Conservation (phyloP, 2,888 invertebrate genomes). For the Phortica magna region DNA sequence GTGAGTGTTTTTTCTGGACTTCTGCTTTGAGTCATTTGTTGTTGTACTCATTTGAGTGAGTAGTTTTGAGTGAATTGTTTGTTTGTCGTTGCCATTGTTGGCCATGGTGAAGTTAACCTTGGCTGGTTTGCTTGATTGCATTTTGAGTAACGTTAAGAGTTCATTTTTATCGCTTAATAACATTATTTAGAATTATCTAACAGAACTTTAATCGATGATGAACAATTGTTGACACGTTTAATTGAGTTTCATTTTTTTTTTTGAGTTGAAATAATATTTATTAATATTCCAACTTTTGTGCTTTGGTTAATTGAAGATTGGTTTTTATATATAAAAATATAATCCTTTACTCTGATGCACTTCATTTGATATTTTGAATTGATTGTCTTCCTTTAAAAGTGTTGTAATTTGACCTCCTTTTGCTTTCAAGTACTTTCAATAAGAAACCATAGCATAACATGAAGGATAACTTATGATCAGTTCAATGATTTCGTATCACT, state of each 20-base stretch:
- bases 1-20: not conserved
- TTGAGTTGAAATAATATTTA: no score
- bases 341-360: no score
- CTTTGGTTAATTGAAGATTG: no score
- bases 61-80: not conserved
- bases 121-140: not conserved
- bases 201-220: not conserved
- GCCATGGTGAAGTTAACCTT: not conserved
- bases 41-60: not conserved
- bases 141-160: not conserved
- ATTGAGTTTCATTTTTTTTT: no score
- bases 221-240: not conserved
- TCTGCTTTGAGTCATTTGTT: not conserved
- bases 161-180: not conserved
- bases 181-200: not conserved
- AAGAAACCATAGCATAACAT: not conserved
- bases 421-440: not conserved
- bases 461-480: not conserved
- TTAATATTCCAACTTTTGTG: no score
- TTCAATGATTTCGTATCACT: not conserved
- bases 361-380: no score
- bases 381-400: no score
- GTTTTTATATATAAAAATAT: no score
- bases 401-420: no score
- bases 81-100: not conserved